Conservation (phyloP, 2,888 invertebrate genomes). For the Machimus rusticus region DNA sequence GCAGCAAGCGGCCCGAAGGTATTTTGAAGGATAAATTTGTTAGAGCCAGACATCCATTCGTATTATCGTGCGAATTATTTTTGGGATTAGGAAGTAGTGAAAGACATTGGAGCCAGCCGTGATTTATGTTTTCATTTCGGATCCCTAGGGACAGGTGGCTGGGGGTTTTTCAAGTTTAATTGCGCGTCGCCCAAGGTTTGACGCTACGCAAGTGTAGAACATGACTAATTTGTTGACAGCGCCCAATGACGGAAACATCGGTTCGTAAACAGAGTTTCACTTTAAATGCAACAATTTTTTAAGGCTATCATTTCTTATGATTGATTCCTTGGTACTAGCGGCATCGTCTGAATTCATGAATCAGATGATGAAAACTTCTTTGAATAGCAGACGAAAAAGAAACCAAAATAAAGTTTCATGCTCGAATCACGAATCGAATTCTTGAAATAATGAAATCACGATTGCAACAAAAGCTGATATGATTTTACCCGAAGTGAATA, state of each 20-base stretch:
- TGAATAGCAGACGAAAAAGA: background rate
- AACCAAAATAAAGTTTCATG: background rate
- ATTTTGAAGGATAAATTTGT: slow-evolving; percentile 31
- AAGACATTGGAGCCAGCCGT: background rate
- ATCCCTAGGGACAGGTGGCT: background rate
- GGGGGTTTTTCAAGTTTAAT: background rate
- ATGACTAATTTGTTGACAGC: background rate
- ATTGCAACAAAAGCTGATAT: background rate
- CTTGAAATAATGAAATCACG: background rate
- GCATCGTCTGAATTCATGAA: background rate
- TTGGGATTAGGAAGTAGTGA: slow-evolving; percentile 10
- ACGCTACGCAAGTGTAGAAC: background rate
- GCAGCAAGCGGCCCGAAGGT: background rate
- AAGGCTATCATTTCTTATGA: background rate
- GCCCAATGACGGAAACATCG: background rate
- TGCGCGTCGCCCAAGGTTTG: background rate
- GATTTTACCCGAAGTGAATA: background rate
- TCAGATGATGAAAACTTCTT: background rate
- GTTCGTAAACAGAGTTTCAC: background rate
- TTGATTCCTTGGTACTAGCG: background rate
- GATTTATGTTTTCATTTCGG: background rate
- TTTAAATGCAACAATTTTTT: background rate
- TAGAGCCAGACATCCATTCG: background rate
- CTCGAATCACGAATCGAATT: background rate
- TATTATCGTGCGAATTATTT: slow-evolving; percentile 9